Conservation (phyloP, 2,888 invertebrate species). For the Brachynemurus nebulosus region DNA sequence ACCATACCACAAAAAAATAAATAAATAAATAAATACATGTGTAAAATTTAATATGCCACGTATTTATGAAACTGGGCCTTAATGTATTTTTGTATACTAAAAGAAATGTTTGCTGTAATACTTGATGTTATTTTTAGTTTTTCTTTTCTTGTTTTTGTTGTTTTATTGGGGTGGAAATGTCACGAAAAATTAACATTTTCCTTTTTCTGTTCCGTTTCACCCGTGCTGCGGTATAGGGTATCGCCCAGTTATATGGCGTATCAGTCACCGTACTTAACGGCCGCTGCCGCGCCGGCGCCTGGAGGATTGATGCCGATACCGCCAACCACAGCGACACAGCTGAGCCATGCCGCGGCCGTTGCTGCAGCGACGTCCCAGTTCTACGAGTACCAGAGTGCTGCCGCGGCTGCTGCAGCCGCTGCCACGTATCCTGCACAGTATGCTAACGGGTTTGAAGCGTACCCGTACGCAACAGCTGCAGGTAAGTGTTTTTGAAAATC, state of each 20-base stretch:
- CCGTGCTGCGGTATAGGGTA: constrained; percentile 38
- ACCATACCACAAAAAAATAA: too few relatives aligned
- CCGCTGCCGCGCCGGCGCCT: constrained; percentile 43
- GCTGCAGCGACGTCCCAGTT: constrained; percentile 67
- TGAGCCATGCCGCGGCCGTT: constrained; percentile 60
- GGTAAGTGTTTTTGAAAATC: constrained; percentile 38
- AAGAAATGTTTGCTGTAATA: constrained; percentile 3
- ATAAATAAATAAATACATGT: too few relatives aligned
- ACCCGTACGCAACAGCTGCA: constrained; percentile 59
- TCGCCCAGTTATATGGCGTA: constrained; percentile 60
- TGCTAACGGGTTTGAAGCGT: constrained; percentile 57
- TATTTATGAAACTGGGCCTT: neutral
- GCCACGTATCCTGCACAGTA: constrained; percentile 60
- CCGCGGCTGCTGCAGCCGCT: constrained; percentile 53
- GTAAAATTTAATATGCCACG: too few relatives aligned
- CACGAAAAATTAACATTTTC: neutral
- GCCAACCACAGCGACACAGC: constrained; percentile 46
- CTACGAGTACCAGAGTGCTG: constrained; percentile 66
- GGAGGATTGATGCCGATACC: constrained; percentile 47
- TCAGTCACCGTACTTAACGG: constrained; percentile 53
- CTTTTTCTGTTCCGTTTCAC: constrained; percentile 6
- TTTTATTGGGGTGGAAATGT: constrained; percentile 11
- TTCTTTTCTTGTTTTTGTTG: neutral
- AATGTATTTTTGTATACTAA: constrained; percentile 5
- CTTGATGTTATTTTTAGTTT: constrained; percentile 1